Evolutionary conservation across 2,888 invertebrate genomes (phyloP).

Genomic region (Agrochola lychnidis): DNA sequence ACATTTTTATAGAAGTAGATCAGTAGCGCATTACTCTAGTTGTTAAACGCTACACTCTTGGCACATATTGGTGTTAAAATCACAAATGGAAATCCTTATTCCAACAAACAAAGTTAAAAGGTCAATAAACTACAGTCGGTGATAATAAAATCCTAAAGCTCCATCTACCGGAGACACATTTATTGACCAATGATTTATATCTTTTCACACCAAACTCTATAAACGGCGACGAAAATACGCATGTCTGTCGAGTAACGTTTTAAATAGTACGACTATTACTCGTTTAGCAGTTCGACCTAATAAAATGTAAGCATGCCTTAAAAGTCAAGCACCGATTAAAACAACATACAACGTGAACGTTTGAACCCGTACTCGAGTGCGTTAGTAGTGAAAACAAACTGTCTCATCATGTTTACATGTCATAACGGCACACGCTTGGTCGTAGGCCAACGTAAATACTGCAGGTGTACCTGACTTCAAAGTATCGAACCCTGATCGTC

Average conservation of each 20-base stretch:
- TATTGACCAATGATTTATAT: slow-evolving; percentile 53
- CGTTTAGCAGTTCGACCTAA: slow-evolving; percentile 34
- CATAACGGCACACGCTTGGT: slow-evolving; percentile 61
- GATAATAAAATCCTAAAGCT: slow-evolving; percentile 39
- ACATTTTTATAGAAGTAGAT: slow-evolving; percentile 33
- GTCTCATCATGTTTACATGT: slow-evolving; percentile 62
- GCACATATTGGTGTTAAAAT: slow-evolving; percentile 45
- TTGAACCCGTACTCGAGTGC: slow-evolving; percentile 56
- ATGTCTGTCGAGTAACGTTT: slow-evolving; percentile 39
- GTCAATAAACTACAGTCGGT: slow-evolving; percentile 37
- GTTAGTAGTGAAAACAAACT: slow-evolving; percentile 67
- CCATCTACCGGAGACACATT: slow-evolving; percentile 47
- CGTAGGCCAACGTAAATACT: slow-evolving; percentile 72
- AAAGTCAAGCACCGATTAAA: slow-evolving; percentile 55
- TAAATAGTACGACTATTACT: slow-evolving; percentile 43
- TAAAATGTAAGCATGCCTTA: slow-evolving; percentile 49
- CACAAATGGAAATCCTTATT: slow-evolving; percentile 42
- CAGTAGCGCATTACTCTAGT: slow-evolving; percentile 35
- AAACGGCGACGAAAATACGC: slow-evolving; percentile 42
- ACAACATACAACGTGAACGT: slow-evolving; percentile 61
- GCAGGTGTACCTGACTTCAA: slow-evolving; percentile 70
- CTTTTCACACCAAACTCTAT: slow-evolving; percentile 41
- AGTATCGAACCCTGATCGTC: slow-evolving; percentile 47
- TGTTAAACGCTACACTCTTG: slow-evolving; percentile 28
- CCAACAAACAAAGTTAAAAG: slow-evolving; percentile 47